Evolutionary conservation across 2,888 invertebrate species (phyloP).

Genomic region (Standfussiana lucernea): DNA sequence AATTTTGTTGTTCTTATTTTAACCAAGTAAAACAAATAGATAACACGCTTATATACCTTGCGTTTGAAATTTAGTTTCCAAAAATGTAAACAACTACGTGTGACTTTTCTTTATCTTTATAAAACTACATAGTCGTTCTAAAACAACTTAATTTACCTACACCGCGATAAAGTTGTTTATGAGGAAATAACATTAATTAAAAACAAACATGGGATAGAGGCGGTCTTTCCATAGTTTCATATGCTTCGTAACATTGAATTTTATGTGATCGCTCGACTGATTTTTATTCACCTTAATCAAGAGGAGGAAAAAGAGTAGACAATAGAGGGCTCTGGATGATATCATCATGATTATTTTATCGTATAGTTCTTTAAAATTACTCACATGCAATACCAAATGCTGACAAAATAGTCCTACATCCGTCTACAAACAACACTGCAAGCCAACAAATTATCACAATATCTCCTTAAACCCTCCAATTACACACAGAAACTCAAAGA

Average conservation of each 20-base stretch:
- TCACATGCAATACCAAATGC: neutral
- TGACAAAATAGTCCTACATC: neutral
- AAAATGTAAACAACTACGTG: neutral
- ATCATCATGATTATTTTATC: neutral
- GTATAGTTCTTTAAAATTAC: too few species aligned
- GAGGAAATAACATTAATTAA: neutral
- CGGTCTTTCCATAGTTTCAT: neutral
- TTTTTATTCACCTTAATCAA: too few species aligned
- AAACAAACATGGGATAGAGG: neutral
- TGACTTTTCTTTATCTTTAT: neutral
- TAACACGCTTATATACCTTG: neutral
- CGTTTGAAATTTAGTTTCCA: neutral
- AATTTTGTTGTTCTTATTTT: neutral
- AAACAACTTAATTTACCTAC: neutral
- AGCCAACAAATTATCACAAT: conserved; percentile 7
- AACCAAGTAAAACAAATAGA: neutral
- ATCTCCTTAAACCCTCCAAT: conserved; percentile 13
- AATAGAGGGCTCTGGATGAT: neutral
- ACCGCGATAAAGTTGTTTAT: neutral
- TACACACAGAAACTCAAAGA: conserved; percentile 10
- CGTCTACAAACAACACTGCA: neutral
- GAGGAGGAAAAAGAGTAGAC: neutral
- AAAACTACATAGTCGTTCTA: neutral
- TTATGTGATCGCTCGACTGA: neutral
- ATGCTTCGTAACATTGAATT: neutral